Percentiles rank a stretch among this genome's conserved stretches.
These are phyloP conservation scores for Alosa alosa DNA, from an alignment of 2,113 vertebrate genomes.

Conservation along the genomic window DNA sequence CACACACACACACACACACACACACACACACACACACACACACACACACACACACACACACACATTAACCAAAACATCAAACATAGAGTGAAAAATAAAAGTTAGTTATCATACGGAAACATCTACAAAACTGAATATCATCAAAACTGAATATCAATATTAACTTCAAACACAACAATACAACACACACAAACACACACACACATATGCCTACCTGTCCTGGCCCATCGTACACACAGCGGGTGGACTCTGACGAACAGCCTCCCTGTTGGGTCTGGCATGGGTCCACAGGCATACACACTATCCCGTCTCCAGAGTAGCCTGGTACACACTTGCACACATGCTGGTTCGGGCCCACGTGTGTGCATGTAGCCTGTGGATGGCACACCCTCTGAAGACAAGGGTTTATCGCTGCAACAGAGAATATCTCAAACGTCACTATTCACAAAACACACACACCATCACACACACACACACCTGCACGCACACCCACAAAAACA, in stretches of 20 bases:
- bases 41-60: background rate
- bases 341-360: conserved; percentile 80
- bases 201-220: conserved; percentile 75
- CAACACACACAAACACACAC: conserved; percentile 6
- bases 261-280: conserved; percentile 77
- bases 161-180: background rate
- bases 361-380: conserved; percentile 71
- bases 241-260: conserved; percentile 71
- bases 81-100: background rate
- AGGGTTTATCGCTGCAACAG: conserved; percentile 81
- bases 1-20: background rate
- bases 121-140: background rate
- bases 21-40: background rate
- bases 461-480: background rate
- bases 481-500: background rate
- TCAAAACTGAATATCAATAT: background rate
- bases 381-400: conserved; percentile 78
- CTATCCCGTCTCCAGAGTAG: conserved; percentile 80
- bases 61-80: background rate
- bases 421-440: too few species aligned
- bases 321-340: conserved; percentile 78
- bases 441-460: background rate
- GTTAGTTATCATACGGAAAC: background rate
- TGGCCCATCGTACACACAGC: conserved; percentile 81
- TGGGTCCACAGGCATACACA: conserved; percentile 81